Conservation (phyloP, 1,140 invertebrate species). For the Lordiphosa mommai region DNA sequence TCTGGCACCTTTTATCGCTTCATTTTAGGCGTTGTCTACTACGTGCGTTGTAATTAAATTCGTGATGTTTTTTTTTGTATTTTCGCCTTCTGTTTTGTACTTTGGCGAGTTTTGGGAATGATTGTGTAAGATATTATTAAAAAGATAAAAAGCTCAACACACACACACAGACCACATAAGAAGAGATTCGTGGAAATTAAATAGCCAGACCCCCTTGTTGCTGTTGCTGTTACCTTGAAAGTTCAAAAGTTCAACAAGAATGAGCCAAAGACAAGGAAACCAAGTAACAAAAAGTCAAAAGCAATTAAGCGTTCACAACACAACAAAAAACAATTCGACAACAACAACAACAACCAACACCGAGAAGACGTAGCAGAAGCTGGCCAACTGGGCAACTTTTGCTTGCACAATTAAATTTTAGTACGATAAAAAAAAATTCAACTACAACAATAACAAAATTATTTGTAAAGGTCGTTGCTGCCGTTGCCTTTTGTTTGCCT, state of each 20-base stretch:
- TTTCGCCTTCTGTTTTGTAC: slow-evolving; percentile 17
- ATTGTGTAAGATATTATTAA: slow-evolving; percentile 51
- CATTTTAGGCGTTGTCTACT: slow-evolving; percentile 33
- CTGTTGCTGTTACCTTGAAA: slow-evolving; percentile 53
- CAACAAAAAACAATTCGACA: slow-evolving; percentile 30
- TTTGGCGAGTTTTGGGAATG: slow-evolving; percentile 21
- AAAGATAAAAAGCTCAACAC: slow-evolving; percentile 42
- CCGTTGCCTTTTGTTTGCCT: slow-evolving; percentile 39
- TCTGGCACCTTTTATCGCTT: slow-evolving; percentile 27
- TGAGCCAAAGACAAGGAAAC: slow-evolving; percentile 46
- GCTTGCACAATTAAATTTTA: slow-evolving; percentile 59
- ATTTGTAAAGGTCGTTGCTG: slow-evolving; percentile 39
- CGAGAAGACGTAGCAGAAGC: slow-evolving; percentile 10
- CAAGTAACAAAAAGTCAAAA: slow-evolving; percentile 45
- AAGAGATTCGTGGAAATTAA: slow-evolving; percentile 36
- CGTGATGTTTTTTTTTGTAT: slow-evolving; percentile 44
- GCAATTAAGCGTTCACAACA: slow-evolving; percentile 55
- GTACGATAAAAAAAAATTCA: slow-evolving; percentile 12
- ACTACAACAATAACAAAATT: slow-evolving; percentile 6
- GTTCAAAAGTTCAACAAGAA: slow-evolving; percentile 56
- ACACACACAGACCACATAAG: background rate
- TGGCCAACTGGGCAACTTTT: slow-evolving; percentile 45
- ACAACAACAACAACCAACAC: slow-evolving; percentile 17
- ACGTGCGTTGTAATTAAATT: slow-evolving; percentile 59
- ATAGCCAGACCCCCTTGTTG: slow-evolving; percentile 4